Conservation (phyloP, 2,888 invertebrate species). For the Anarsia innoxiella region DNA sequence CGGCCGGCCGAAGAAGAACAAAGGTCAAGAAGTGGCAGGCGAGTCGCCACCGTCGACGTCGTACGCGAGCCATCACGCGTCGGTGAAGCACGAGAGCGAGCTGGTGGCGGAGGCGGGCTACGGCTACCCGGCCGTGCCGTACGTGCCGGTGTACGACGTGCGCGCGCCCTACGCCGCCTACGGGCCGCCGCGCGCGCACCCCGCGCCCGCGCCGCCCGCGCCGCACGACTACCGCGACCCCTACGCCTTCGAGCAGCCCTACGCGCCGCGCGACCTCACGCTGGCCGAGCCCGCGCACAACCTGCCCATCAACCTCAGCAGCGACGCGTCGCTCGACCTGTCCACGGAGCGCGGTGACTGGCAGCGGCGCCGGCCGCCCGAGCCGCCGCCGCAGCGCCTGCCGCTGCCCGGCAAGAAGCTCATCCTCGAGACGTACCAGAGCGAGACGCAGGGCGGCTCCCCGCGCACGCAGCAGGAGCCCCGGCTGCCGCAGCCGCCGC, state of each 20-base stretch:
- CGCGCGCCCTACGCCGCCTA: slow-evolving; percentile 33
- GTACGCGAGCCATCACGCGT: slow-evolving; percentile 38
- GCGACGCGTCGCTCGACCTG: slow-evolving; percentile 62
- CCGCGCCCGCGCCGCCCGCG: slow-evolving; percentile 30
- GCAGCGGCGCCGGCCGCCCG: slow-evolving; percentile 48
- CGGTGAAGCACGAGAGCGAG: slow-evolving; percentile 54
- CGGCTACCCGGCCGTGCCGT: slow-evolving; percentile 24
- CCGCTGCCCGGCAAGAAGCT: slow-evolving; percentile 68
- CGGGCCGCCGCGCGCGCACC: slow-evolving; percentile 28
- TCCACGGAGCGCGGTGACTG: slow-evolving; percentile 57
- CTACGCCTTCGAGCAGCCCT: slow-evolving; percentile 44
- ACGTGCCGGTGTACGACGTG: slow-evolving; percentile 35
- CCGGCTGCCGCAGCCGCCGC: slow-evolving; percentile 20
- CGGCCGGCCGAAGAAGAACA: slow-evolving; percentile 65
- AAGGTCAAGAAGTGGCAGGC: slow-evolving; percentile 41
- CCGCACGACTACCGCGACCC: slow-evolving; percentile 55
- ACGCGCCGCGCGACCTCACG: slow-evolving; percentile 47
- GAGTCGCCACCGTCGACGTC: slow-evolving; percentile 60
- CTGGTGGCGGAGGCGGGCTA: slow-evolving; percentile 35
- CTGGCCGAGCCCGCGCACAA: slow-evolving; percentile 43
- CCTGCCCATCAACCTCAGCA: slow-evolving; percentile 68
- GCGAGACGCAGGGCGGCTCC: slow-evolving; percentile 46
- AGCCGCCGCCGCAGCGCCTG: slow-evolving; percentile 40
- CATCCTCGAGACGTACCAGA: slow-evolving; percentile 67
- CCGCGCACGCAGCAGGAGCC: slow-evolving; percentile 24